Evolutionary conservation across 2,888 invertebrate genomes (phyloP), one percentile per base, ranked within the genome.

Genomic region (Meghimatium bilineatum): DNA sequence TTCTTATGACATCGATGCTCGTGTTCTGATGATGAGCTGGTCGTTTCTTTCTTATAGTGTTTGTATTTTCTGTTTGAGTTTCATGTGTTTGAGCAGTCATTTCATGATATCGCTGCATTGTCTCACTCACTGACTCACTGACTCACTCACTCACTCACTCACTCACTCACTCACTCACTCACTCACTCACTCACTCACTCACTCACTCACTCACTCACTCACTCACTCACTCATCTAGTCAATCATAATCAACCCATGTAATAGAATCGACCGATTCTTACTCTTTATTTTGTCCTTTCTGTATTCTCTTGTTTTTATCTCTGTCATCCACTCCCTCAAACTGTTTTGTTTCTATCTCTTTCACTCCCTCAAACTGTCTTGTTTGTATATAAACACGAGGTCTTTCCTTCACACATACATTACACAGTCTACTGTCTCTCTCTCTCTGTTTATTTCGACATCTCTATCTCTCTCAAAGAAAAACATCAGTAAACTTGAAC

Each of bases 151-250:
- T 26, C 20, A 71, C 38, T 12, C 38, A 71, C 36, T 38, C 26
- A 38, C 36, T 71, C 23, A 71, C 71, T 71, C 38, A 71, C 26
- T 69, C 14, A 20, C 36, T 38, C 38, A 71, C 71, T 71, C 8
- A 71, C 38, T 38, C 8, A 71, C 71, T 71, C 38, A 71, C 71
- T 71, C 6, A 38, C 71, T 71, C 71, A 71, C 71, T 71, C 71
- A 38, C 26, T 26, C 36, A 71, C 71, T 38, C 23, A 71, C 71
- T 38, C 36, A 71, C 71, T 38, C 23, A 71, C 71, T n/a, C 38
- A 23, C 71, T 38, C 36, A 26, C 38, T 38, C 71, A 36, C 71
- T 71, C 71, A 14, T 29, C 29, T 29, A 29, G 29, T 29, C 63
- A 29, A 10, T 44, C 63, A 29, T 29, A n/a, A 44, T 49, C 74